Evolutionary conservation across 2,888 invertebrate genomes (phyloP).

Genomic region (Syrphus vitripennis): DNA sequence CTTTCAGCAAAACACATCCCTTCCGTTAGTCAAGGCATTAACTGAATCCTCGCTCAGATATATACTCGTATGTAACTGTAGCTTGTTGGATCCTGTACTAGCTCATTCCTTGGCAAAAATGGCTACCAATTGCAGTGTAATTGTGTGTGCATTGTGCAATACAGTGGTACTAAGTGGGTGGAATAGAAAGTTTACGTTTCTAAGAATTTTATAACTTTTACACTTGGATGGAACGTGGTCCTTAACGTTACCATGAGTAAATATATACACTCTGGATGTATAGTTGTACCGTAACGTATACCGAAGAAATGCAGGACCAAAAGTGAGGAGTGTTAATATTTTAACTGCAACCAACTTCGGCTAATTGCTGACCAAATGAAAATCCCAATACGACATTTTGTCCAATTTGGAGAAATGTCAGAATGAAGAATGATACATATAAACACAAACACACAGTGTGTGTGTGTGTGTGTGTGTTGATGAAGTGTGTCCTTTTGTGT

Average conservation of each 20-base stretch:
- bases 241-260: not conserved
- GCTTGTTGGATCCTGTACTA: not conserved
- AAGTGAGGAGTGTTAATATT: constrained; percentile 64
- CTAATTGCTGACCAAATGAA: constrained; percentile 72
- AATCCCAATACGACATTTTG: constrained; percentile 72
- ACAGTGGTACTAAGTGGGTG: constrained; percentile 26
- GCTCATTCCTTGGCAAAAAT: not conserved
- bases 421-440: constrained; percentile 34
- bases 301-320: not conserved
- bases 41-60: not conserved
- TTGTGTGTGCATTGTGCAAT: constrained; percentile 48
- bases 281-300: not conserved
- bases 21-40: not conserved
- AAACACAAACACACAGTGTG: not conserved
- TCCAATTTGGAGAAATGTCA: constrained; percentile 71
- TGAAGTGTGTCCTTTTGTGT: constrained; percentile 51
- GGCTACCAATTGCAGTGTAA: constrained; percentile 56
- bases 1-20: constrained; percentile 61
- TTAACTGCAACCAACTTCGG: constrained; percentile 65
- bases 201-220: constrained; percentile 70
- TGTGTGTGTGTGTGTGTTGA: constrained; percentile 36
- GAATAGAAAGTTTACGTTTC: constrained; percentile 63
- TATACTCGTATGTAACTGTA: not conserved
- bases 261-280: not conserved
- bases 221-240: constrained; percentile 52